phyloP scores from a whole-genome alignment of 2,797 vertebrate species.

The Hemibagrus guttatus region DNA sequence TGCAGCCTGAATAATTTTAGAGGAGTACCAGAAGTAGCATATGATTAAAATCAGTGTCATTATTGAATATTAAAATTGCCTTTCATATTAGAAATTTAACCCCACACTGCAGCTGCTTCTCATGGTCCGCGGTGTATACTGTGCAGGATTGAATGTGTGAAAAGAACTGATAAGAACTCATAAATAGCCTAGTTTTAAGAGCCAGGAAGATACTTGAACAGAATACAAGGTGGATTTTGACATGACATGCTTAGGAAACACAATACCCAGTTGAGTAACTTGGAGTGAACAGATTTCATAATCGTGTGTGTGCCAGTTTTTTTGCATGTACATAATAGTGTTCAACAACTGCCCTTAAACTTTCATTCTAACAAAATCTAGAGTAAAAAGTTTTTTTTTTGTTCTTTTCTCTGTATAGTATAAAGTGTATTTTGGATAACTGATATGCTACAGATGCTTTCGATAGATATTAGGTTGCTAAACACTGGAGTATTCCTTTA shows the following conservation, averaged over 20 bases:
- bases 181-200: not conserved
- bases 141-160: no score
- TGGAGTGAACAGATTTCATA: not conserved
- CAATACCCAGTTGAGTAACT: not conserved
- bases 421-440: constrained; percentile 3
- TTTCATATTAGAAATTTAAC: not conserved
- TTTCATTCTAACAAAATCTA: not conserved
- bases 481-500: constrained; percentile 30
- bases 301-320: not conserved
- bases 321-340: not conserved
- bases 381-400: not conserved
- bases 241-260: not conserved
- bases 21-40: no score
- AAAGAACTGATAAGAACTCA: no score
- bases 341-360: constrained; percentile 24
- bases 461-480: not conserved
- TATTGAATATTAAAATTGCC: not conserved
- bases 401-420: not conserved
- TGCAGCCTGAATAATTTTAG: not conserved
- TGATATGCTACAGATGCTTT: not conserved
- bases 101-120: not conserved
- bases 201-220: not conserved
- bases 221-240: not conserved
- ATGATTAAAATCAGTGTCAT: not conserved
- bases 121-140: not conserved